Evolutionary conservation across 2,888 invertebrate species (phyloP).

Genomic region (Phrixothrix hirtus): DNA sequence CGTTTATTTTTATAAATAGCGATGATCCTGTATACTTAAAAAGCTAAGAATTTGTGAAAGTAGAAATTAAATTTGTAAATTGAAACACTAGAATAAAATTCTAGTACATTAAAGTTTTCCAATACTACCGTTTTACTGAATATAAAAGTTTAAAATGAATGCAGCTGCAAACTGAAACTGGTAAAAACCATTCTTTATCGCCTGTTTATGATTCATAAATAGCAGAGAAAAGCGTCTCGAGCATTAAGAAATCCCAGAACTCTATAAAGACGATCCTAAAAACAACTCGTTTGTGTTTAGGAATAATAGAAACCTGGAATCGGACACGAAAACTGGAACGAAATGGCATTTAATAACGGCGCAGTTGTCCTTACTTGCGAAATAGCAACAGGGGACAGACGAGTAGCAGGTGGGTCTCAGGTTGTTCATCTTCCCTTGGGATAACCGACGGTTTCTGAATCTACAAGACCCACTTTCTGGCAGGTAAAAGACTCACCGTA

Average conservation of each 20-base stretch:
- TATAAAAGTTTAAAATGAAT: conserved; percentile 1
- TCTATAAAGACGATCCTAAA: conserved; percentile 32
- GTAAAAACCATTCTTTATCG: conserved; percentile 37
- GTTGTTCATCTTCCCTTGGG: conserved; percentile 40
- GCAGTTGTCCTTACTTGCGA: conserved; percentile 37
- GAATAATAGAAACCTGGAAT: conserved; percentile 19
- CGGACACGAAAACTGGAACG: conserved; percentile 24
- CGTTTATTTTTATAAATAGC: no score
- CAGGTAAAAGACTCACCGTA: conserved; percentile 13
- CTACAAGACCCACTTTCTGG: conserved; percentile 12
- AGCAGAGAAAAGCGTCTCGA: conserved; percentile 35
- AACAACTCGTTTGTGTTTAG: conserved; percentile 16
- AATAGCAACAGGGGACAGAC: conserved; percentile 35
- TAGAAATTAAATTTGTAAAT: no score
- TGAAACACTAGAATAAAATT: no score
- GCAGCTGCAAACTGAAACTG: conserved; percentile 17
- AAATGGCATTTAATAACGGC: conserved; percentile 27
- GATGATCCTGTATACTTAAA: no score
- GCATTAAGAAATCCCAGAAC: conserved; percentile 35
- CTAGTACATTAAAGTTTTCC: no score
- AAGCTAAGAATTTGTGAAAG: no score
- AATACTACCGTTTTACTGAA: no score
- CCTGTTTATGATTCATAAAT: conserved; percentile 42
- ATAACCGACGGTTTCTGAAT: conserved; percentile 21
- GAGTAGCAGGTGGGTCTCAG: conserved; percentile 40